Percentiles rank a stretch among this genome's conserved stretches.
Conservation (phyloP, 2,797 vertebrate genomes). For the Peromyscus eremicus region DNA sequence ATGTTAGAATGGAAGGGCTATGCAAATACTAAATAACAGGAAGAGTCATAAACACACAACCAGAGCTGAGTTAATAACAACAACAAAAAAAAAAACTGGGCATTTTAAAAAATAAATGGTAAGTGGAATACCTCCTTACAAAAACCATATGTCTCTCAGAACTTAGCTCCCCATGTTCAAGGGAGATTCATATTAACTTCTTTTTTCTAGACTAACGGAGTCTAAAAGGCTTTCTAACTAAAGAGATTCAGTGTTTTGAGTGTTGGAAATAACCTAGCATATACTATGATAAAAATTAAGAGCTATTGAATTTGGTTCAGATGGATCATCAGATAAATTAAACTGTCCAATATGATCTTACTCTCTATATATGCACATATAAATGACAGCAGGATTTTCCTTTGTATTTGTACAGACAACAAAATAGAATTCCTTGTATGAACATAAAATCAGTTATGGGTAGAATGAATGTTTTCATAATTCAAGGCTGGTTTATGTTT, state of each 20-base stretch:
- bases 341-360: background rate
- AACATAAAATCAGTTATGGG: background rate
- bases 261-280: background rate
- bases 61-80: background rate
- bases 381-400: background rate
- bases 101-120: background rate
- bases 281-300: constrained; percentile 1
- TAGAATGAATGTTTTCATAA: constrained; percentile 10
- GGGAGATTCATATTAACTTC: background rate
- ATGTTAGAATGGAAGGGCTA: constrained; percentile 12
- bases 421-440: background rate
- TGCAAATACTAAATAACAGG: constrained; percentile 16
- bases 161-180: constrained; percentile 31
- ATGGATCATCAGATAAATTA: constrained; percentile 6
- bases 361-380: background rate
- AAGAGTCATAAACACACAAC: background rate
- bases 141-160: background rate
- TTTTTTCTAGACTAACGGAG: background rate
- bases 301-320: background rate
- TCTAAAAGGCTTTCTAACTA: background rate
- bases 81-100: background rate
- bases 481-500: background rate
- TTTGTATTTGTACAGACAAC: background rate
- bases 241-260: background rate
- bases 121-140: background rate